Evolutionary conservation across 2,797 vertebrate genomes (phyloP).

Genomic region (Apogon hyalosoma): DNA sequence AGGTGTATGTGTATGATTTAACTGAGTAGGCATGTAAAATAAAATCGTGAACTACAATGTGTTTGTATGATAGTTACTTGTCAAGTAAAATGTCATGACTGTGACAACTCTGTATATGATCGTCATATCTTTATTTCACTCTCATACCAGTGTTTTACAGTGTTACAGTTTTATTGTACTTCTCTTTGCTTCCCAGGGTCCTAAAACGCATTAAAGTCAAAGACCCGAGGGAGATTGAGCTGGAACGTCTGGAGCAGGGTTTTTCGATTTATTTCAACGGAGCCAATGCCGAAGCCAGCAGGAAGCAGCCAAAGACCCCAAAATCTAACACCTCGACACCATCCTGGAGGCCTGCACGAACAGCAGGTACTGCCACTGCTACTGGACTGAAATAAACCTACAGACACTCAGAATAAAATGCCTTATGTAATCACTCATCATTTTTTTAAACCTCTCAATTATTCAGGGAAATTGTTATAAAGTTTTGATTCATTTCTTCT

Average conservation of each 20-base stretch:
- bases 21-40: no score
- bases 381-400: conserved; percentile 35
- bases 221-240: conserved; percentile 84
- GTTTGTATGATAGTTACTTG: no score
- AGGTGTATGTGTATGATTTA: no score
- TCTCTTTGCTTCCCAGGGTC: conserved; percentile 79
- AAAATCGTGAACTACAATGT: no score
- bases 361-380: conserved; percentile 62
- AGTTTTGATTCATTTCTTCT: conserved; percentile 25
- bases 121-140: background rate
- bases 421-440: conserved; percentile 33
- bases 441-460: conserved; percentile 16
- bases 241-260: conserved; percentile 92
- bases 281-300: conserved; percentile 87
- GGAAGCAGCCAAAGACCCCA: conserved; percentile 71
- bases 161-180: conserved; percentile 3
- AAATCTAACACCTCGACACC: conserved; percentile 50
- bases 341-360: conserved; percentile 62
- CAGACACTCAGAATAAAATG: conserved; percentile 17
- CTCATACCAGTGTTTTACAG: background rate
- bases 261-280: conserved; percentile 96
- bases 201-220: conserved; percentile 87
- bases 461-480: background rate
- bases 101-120: no score
- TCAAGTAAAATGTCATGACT: no score